Conservation (phyloP, 2,888 invertebrate species). For the Ceramica pisi region DNA sequence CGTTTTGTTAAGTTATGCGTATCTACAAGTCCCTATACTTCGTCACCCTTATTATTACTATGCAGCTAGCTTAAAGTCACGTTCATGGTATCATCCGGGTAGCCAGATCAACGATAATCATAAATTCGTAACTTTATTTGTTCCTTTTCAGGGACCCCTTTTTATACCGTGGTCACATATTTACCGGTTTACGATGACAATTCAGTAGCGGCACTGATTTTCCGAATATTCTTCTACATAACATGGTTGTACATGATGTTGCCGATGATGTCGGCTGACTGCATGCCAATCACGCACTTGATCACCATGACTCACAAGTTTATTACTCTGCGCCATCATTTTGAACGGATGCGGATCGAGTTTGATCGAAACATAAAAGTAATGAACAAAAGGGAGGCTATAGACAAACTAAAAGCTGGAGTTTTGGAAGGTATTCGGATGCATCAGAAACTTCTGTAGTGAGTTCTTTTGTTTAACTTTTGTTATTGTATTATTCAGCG, state of each 20-base stretch:
- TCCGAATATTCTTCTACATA: slow-evolving; percentile 82
- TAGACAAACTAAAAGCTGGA: slow-evolving; percentile 74
- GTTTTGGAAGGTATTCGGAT: slow-evolving; percentile 82
- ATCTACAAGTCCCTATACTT: slow-evolving; percentile 25
- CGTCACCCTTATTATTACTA: slow-evolving; percentile 46
- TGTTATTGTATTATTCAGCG: slow-evolving; percentile 52
- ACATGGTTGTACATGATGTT: slow-evolving; percentile 87
- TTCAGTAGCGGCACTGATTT: slow-evolving; percentile 73
- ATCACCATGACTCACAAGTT: slow-evolving; percentile 82
- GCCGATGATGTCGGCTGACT: slow-evolving; percentile 86
- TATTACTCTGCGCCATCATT: slow-evolving; percentile 80
- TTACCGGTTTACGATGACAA: slow-evolving; percentile 80
- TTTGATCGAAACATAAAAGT: slow-evolving; percentile 73
- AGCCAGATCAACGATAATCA: slow-evolving; percentile 52
- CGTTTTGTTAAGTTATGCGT: slow-evolving; percentile 24
- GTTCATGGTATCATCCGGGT: slow-evolving; percentile 54
- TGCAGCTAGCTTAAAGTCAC: slow-evolving; percentile 51
- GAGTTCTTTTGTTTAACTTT: slow-evolving; percentile 66
- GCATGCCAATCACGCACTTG: slow-evolving; percentile 84
- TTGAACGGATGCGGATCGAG: slow-evolving; percentile 74
- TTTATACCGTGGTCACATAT: slow-evolving; percentile 86
- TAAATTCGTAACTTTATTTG: slow-evolving; percentile 54
- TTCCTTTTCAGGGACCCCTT: slow-evolving; percentile 78
- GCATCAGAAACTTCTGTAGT: slow-evolving; percentile 84
- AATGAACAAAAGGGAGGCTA: slow-evolving; percentile 72